Evolutionary conservation across 2,113 vertebrate genomes (phyloP).

Genomic region (Elgaria multicarinata): DNA sequence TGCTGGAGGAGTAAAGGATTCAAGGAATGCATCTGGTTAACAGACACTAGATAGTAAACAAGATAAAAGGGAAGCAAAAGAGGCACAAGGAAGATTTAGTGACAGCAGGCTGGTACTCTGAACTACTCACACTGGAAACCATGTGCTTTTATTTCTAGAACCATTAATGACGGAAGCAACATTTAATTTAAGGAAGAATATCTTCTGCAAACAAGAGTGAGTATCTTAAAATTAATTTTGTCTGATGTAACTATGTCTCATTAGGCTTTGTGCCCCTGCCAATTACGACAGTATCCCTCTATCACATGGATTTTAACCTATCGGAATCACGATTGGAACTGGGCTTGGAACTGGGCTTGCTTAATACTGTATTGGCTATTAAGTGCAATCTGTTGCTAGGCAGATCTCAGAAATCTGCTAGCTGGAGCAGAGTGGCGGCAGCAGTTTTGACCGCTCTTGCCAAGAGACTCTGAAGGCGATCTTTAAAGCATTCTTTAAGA

Average conservation of each 20-base stretch:
- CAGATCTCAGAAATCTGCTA: too few species aligned
- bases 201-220: neutral
- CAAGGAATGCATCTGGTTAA: constrained; percentile 57
- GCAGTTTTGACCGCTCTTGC: too few species aligned
- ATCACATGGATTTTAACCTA: neutral
- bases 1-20: constrained; percentile 56
- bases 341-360: too few species aligned
- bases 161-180: neutral
- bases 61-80: constrained; percentile 49
- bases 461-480: too few species aligned
- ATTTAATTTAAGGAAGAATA: neutral
- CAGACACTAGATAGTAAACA: constrained; percentile 51
- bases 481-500: too few species aligned
- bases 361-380: too few species aligned
- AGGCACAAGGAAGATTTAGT: constrained; percentile 58
- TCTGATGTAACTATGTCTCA: neutral
- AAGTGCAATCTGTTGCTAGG: too few species aligned
- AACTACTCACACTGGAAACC: constrained; percentile 36
- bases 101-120: constrained; percentile 43
- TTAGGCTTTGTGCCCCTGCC: neutral
- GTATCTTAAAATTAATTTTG: neutral
- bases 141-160: constrained; percentile 35
- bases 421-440: too few species aligned
- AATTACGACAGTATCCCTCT: neutral
- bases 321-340: too few species aligned